Evolutionary conservation across 2,797 vertebrate species (phyloP).

Genomic region (Hylomyscus alleni): DNA sequence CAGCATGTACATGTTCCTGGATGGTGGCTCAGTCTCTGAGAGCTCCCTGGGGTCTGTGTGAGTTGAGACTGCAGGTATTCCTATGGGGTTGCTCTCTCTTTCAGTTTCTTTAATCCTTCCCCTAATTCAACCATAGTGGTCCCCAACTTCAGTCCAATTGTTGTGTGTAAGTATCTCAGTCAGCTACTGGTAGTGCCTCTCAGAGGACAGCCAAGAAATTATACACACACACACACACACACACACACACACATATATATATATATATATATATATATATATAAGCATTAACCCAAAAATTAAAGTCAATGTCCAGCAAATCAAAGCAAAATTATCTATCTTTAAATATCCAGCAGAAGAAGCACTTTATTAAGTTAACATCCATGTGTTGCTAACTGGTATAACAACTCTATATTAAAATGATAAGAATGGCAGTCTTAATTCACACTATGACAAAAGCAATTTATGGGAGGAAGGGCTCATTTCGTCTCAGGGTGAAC

Average conservation of each 20-base stretch:
- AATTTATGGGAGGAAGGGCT: too few relatives aligned
- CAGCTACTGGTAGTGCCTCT: not conserved
- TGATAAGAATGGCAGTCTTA: not conserved
- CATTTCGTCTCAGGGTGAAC: not conserved
- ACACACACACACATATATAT: too few relatives aligned
- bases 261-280: too few relatives aligned
- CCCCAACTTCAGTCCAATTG: not conserved
- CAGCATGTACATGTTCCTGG: not conserved
- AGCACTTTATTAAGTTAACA: not conserved
- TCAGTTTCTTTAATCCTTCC: not conserved
- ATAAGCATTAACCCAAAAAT: not conserved
- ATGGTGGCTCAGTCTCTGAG: not conserved
- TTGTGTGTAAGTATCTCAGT: not conserved
- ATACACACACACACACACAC: too few relatives aligned
- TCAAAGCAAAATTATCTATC: not conserved
- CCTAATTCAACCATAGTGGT: not conserved
- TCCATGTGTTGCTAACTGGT: not conserved
- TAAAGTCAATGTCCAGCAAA: not conserved
- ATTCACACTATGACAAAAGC: not conserved
- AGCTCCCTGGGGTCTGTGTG: not conserved
- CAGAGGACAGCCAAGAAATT: not conserved
- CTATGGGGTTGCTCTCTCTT: not conserved
- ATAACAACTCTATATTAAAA: not conserved
- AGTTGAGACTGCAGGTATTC: not conserved
- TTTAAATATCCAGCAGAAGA: not conserved